Conservation (phyloP, 2,797 vertebrate species). For the Cyprinella venusta region DNA sequence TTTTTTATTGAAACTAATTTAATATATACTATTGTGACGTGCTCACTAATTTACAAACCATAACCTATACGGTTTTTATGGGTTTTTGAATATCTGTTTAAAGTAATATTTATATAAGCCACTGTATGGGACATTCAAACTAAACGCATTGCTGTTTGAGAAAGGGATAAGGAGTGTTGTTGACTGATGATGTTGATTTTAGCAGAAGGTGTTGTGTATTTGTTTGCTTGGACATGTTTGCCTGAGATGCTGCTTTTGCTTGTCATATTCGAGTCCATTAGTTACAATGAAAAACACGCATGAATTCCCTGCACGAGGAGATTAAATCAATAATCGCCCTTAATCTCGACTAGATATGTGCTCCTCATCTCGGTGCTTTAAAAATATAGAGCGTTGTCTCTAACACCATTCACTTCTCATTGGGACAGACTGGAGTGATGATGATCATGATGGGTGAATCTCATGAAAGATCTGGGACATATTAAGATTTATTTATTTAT, state of each 20-base stretch:
- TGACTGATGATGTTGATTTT: neutral
- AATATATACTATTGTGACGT: neutral
- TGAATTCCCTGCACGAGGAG: conserved; percentile 64
- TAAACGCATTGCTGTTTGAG: neutral
- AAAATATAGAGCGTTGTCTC: conserved; percentile 53
- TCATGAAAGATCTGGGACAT: neutral
- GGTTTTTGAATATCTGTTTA: neutral
- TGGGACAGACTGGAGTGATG: neutral
- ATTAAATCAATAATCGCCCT: conserved; percentile 75
- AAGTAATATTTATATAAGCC: neutral
- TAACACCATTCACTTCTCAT: conserved; percentile 36
- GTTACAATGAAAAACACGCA: conserved; percentile 55
- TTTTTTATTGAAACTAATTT: neutral
- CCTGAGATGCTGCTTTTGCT: neutral
- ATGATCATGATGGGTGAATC: neutral
- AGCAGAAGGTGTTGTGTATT: neutral
- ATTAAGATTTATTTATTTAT: neutral
- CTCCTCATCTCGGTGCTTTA: conserved; percentile 65
- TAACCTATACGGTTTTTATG: no score
- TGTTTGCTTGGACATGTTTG: neutral
- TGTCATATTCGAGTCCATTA: conserved; percentile 44
- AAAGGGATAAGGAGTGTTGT: neutral
- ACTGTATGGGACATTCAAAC: neutral
- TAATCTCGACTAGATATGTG: conserved; percentile 76
- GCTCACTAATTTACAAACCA: neutral